Conservation (phyloP, 64 coral and sea anemone species). For the Stichodactyla mertensii region DNA sequence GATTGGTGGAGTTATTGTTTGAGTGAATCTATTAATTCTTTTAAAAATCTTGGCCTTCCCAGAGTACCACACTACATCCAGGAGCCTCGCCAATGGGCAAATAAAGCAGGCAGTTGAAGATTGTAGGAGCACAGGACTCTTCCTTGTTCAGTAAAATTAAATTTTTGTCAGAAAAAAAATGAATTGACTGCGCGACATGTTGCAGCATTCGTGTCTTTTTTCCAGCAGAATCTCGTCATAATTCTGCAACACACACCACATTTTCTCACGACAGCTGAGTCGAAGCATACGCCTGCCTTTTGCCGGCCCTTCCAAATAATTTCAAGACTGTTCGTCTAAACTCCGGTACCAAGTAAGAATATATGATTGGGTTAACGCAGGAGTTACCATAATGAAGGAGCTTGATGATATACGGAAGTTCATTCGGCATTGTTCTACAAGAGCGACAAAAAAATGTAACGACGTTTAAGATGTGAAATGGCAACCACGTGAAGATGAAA, state of each 20-base stretch:
- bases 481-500: conserved; percentile 82
- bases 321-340: conserved; percentile 58
- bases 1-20: no score
- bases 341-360: conserved; percentile 83
- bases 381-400: conserved; percentile 81
- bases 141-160: no score
- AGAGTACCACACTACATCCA: no score
- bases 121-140: no score
- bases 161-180: no score
- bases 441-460: conserved; percentile 70
- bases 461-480: conserved; percentile 78
- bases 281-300: neutral
- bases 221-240: neutral
- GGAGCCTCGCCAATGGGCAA: no score
- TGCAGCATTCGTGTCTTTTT: neutral
- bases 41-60: no score
- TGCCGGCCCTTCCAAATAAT: conserved; percentile 16
- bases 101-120: no score
- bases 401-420: conserved; percentile 66
- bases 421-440: conserved; percentile 53
- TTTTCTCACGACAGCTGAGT: conserved; percentile 1
- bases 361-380: conserved; percentile 79
- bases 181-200: neutral
- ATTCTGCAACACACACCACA: no score
- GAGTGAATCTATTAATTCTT: no score